phyloP scores from a whole-genome alignment of 30 jellyfish, hydroid and myxozoan genomes.

The Morbakka virulenta region DNA sequence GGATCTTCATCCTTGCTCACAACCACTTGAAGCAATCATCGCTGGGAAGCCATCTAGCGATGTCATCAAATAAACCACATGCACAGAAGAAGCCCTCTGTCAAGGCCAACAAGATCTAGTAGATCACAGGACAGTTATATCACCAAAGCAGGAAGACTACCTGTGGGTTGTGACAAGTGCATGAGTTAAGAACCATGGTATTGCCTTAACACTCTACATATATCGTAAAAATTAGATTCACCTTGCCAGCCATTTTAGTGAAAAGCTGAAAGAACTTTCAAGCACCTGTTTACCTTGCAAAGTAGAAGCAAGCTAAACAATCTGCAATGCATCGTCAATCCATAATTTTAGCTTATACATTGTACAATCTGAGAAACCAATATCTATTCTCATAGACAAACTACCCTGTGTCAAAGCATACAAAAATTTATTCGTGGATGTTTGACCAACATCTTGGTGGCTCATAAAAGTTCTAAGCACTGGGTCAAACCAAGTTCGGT shows the following conservation, averaged over 20 bases:
- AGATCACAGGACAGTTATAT: not conserved
- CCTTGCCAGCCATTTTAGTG: conserved; percentile 51
- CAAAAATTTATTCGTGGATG: not conserved
- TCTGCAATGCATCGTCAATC: conserved; percentile 50
- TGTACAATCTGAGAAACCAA: too few species aligned
- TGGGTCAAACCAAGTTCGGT: too few species aligned
- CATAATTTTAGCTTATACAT: conserved; percentile 37
- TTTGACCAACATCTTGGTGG: too few species aligned
- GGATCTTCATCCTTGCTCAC: conserved; percentile 7
- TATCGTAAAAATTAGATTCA: conserved; percentile 16
- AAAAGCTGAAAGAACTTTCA: conserved; percentile 39
- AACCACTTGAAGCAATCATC: conserved; percentile 30
- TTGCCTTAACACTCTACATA: conserved; percentile 46
- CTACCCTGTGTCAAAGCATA: not conserved
- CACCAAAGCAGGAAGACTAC: conserved; percentile 26
- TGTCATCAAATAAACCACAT: too few species aligned
- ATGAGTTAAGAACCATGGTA: conserved; percentile 19
- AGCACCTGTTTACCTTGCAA: conserved; percentile 54
- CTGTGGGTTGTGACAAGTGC: conserved; percentile 54
- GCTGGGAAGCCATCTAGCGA: conserved; percentile 38
- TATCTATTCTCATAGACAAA: too few species aligned
- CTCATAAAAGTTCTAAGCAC: too few species aligned
- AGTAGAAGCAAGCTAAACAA: conserved; percentile 49
- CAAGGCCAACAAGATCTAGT: too few species aligned
- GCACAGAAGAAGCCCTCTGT: not conserved